phyloP scores from a whole-genome alignment of 2,113 vertebrate species.

The Pseudois nayaur region DNA sequence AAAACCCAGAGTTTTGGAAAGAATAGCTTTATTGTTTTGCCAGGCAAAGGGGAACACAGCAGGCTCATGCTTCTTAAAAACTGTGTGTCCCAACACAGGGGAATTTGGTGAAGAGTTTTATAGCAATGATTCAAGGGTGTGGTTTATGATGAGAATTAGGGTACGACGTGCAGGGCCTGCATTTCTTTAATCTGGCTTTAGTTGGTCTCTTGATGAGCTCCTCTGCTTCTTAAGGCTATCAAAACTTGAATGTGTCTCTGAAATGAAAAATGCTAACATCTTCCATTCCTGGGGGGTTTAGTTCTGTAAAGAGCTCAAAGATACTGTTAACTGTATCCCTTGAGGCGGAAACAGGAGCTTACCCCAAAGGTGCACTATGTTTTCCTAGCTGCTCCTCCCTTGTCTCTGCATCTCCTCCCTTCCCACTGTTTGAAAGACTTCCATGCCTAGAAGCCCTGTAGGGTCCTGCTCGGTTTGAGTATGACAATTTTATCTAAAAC shows the following conservation, averaged over 20 bases:
- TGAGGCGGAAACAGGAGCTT: not conserved
- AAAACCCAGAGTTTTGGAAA: too few species aligned
- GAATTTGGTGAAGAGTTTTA: not conserved
- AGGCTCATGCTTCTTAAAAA: not conserved
- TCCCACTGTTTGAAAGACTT: not conserved
- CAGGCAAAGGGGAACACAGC: not conserved
- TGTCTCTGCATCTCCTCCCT: not conserved
- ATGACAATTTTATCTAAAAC: not conserved
- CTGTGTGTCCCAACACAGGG: not conserved
- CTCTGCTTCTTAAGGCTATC: not conserved
- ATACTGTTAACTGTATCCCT: not conserved
- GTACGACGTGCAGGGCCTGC: rapidly evolving
- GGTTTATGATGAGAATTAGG: not conserved
- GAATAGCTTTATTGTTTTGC: not conserved
- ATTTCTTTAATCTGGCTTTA: not conserved
- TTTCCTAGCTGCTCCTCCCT: not conserved
- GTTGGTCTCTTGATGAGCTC: not conserved
- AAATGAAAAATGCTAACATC: not conserved
- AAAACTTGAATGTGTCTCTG: not conserved
- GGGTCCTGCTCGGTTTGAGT: not conserved
- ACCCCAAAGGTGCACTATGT: not conserved
- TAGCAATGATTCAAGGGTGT: not conserved
- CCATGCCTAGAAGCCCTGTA: not conserved
- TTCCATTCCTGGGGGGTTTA: not conserved
- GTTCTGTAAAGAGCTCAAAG: not conserved